These are phyloP conservation scores for Tringa solitaria DNA, from an alignment of 2,113 vertebrate species.

Conservation along the genomic window DNA sequence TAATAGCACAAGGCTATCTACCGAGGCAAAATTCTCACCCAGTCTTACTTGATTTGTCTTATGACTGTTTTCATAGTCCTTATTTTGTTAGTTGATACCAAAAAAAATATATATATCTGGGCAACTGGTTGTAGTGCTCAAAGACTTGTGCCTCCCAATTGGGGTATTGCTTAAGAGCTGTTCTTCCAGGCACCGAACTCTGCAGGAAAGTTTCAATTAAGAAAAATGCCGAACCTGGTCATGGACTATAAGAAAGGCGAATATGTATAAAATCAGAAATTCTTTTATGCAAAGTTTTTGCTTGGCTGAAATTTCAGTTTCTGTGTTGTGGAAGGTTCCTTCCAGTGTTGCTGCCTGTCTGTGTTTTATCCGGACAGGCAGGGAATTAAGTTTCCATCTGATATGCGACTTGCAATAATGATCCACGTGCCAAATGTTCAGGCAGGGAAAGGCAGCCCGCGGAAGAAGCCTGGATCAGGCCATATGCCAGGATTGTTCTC, in stretches of 20 bases:
- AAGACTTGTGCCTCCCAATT: neutral
- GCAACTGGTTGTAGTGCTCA: neutral
- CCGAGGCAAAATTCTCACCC: neutral
- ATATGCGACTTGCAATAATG: neutral
- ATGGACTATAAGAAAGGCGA: neutral
- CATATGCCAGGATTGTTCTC: neutral
- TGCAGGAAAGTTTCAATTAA: neutral
- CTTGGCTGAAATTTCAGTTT: neutral
- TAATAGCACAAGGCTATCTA: slow-evolving; percentile 3
- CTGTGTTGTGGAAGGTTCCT: neutral
- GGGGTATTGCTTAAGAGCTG: neutral
- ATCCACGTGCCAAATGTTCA: neutral
- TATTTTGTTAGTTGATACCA: neutral
- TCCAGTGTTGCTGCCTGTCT: neutral
- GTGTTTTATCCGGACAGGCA: neutral
- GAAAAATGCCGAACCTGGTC: neutral
- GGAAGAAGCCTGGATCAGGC: neutral
- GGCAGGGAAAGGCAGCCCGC: fast-evolving
- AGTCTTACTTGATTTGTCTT: neutral
- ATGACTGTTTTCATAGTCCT: neutral
- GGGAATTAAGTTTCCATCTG: neutral
- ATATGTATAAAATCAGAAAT: neutral
- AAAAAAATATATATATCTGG: neutral
- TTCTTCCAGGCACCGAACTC: neutral
- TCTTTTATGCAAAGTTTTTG: neutral